A percentile compares a stretch with the other conserved stretches of the same genome.
phyloP scores from a whole-genome alignment of 1,140 invertebrate species.

The Aphelenchoides fujianensis region DNA sequence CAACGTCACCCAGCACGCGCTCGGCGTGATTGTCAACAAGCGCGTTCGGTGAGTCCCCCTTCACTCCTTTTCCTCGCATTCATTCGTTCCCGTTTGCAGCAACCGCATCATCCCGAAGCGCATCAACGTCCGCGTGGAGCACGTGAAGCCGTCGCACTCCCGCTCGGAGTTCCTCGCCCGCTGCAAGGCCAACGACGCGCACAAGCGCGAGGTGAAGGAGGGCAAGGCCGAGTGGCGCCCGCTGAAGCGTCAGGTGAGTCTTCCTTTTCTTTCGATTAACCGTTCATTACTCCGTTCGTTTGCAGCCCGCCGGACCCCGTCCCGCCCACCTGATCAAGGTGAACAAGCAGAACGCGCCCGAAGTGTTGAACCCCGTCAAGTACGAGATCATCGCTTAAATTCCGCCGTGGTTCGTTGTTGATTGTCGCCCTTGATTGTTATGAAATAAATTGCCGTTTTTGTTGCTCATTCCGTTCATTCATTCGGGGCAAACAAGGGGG shows the following conservation, averaged over 20 bases:
- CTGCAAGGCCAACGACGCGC: constrained; percentile 59
- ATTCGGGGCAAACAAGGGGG: no score
- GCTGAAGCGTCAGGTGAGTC: constrained; percentile 45
- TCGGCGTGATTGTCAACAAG: constrained; percentile 99
- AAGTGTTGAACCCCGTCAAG: constrained; percentile 52
- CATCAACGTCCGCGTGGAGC: constrained; percentile 95
- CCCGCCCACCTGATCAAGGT: constrained; percentile 52
- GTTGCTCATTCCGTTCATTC: no score
- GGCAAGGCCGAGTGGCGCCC: constrained; percentile 42
- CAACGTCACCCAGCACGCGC: constrained; percentile 92
- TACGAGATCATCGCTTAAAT: constrained; percentile 62
- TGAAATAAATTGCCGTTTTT: not conserved
- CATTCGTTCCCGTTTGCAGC: constrained; percentile 64
- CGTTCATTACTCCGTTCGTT: constrained; percentile 21
- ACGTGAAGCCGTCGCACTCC: constrained; percentile 93
- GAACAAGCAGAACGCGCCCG: constrained; percentile 39
- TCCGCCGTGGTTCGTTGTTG: not conserved
- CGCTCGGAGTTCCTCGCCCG: constrained; percentile 88
- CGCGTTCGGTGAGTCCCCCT: constrained; percentile 72
- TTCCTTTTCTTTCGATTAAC: not conserved
- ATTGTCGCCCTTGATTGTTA: not conserved
- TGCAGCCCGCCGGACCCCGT: constrained; percentile 53
- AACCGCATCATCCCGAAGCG: constrained; percentile 81
- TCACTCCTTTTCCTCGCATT: constrained; percentile 1
- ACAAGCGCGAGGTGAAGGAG: constrained; percentile 51